Conservation (phyloP, 1,140 invertebrate genomes). For the Cepaea nemoralis region DNA sequence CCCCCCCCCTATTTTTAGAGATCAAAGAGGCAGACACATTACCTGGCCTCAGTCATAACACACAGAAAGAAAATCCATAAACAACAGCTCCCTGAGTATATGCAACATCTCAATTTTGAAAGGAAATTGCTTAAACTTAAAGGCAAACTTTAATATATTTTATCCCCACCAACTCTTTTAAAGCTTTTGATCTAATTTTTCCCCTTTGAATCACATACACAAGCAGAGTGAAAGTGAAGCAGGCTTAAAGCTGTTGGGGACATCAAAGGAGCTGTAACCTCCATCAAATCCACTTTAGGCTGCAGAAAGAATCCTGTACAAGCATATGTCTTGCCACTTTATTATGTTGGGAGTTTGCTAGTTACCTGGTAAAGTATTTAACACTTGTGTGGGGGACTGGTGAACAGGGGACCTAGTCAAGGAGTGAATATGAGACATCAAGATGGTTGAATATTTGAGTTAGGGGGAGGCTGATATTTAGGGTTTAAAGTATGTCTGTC, state of each 20-base stretch:
- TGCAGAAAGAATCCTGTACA: not conserved
- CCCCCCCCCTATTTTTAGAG: too few relatives aligned
- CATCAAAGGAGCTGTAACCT: conserved; percentile 30
- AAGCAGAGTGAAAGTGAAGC: conserved; percentile 17
- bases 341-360: not conserved
- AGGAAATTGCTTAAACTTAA: not conserved
- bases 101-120: not conserved
- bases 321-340: conserved; percentile 25
- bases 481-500: too few relatives aligned
- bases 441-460: too few relatives aligned
- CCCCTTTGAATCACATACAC: conserved; percentile 20
- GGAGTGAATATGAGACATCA: too few relatives aligned
- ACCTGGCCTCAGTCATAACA: not conserved
- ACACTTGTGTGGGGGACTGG: not conserved
- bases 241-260: conserved; percentile 27
- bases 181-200: conserved; percentile 24
- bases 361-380: conserved; percentile 35
- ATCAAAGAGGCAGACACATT: not conserved
- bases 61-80: not conserved
- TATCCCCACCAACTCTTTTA: not conserved
- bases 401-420: too few relatives aligned
- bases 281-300: conserved; percentile 22
- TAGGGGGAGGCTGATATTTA: too few relatives aligned
- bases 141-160: not conserved
- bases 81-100: not conserved